Base-by-base conservation (phyloP, 1,140 invertebrate genomes). In the Vanessa tameamea region DNA sequence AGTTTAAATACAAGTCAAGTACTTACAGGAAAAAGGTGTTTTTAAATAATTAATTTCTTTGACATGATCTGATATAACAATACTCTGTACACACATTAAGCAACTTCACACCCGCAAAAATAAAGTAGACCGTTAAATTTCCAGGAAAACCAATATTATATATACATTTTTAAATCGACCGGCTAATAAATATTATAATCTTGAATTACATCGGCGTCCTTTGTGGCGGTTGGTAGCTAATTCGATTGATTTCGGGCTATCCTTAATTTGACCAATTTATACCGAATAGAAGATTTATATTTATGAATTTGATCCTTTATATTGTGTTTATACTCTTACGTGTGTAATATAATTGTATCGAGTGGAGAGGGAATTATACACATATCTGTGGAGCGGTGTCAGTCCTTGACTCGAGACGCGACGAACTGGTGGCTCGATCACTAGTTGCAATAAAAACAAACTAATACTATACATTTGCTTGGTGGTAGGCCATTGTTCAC, bases 231-330 rank as follows among this genome's bases (percentile, higher is more conserved):
- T 68, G 50, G 74, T 74, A 76, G 74, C 74, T 74, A 76, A 80
- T 80, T 80, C 73, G 74, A 80, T 80, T 73, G 77, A 80, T 74
- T 67, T 80, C 79, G 72, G 74, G 75, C 64, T 76, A 57, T 20
- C 48, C 47, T 74, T 64, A 72, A 72, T 67, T 64, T 55, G 59
- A 15, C 64, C 70, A 76, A 72, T 72, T 76, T 69, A 61, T 64
- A 53, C 61, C 68, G 64, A 76, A 76, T 72, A 68, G 69, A 64
- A 59, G 23, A 48, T 65, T 14, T 61, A 15, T 61, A n/a, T 15
- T 15, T 61, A 7, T 13, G 12, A 23, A 51, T 51, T 51, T 14
- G 48, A 51, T 12, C 14, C 37, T 43, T 43, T 43, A 43, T 43
- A 51, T 15, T 14, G 48, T 51, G 13, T 51, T 15, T n/a, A n/a